phyloP scores from a whole-genome alignment of 2,113 vertebrate species.

The Bostrychus sinensis region DNA sequence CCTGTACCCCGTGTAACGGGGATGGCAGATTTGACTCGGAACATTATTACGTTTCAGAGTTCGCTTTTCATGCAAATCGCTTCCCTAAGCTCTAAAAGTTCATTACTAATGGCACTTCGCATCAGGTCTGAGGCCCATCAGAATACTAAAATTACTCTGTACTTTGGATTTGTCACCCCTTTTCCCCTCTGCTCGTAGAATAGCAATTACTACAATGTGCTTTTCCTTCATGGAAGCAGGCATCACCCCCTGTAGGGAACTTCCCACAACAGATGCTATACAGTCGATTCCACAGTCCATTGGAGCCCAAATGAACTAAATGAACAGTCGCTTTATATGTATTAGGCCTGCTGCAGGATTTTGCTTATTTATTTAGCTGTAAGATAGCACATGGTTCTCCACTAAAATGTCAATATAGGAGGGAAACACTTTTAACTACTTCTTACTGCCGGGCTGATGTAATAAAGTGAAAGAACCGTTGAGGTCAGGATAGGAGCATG shows the following conservation, averaged over 20 bases:
- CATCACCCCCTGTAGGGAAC: conserved; percentile 53
- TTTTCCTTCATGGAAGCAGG: conserved; percentile 69
- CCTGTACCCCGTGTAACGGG: conserved; percentile 27
- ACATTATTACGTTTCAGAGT: conserved; percentile 67
- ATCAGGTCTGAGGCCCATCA: conserved; percentile 63
- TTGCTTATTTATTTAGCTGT: conserved; percentile 52
- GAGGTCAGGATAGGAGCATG: conserved; percentile 9
- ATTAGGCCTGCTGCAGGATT: conserved; percentile 45
- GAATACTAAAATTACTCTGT: conserved; percentile 70
- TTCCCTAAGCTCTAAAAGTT: conserved; percentile 67
- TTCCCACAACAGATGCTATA: conserved; percentile 70
- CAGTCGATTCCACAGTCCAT: conserved; percentile 61
- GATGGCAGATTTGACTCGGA: conserved; percentile 62
- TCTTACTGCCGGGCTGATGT: neutral
- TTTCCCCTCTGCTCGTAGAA: conserved; percentile 52
- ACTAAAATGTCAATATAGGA: conserved; percentile 13
- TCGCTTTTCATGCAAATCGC: conserved; percentile 76
- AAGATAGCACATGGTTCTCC: conserved; percentile 8
- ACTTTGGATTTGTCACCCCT: conserved; percentile 57
- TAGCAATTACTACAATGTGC: conserved; percentile 69
- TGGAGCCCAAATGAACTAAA: conserved; percentile 73
- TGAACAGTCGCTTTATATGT: conserved; percentile 68
- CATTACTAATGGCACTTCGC: conserved; percentile 75
- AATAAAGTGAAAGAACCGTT: conserved; percentile 14
- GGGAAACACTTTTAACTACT: neutral